These are phyloP conservation scores for Pyrrhia umbra DNA, from an alignment of 2,888 invertebrate genomes.

Conservation along the genomic window DNA sequence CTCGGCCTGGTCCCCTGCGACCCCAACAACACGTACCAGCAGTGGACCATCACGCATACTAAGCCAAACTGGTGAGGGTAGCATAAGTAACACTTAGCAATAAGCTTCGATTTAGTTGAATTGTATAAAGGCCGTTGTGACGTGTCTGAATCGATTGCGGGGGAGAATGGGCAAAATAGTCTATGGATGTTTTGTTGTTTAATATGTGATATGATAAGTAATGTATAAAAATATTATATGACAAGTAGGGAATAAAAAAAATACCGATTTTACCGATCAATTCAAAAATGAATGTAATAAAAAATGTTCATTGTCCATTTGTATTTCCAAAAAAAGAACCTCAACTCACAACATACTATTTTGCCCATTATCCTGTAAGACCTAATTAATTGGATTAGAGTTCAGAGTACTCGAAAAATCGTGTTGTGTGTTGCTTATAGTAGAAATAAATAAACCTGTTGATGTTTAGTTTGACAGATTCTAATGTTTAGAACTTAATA, in stretches of 20 bases:
- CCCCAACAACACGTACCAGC: constrained; percentile 95
- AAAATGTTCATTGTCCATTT: too few species aligned
- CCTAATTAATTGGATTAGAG: background rate
- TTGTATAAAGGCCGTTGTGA: constrained; percentile 17
- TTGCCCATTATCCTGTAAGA: background rate
- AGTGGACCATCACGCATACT: constrained; percentile 93
- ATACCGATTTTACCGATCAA: too few species aligned
- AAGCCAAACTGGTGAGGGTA: constrained; percentile 80
- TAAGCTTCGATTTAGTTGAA: constrained; percentile 35
- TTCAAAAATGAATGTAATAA: too few species aligned
- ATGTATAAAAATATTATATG: background rate
- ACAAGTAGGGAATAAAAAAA: too few species aligned
- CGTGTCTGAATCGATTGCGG: constrained; percentile 37
- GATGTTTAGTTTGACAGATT: background rate
- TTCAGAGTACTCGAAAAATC: background rate
- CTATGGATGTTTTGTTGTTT: background rate
- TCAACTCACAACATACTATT: too few species aligned
- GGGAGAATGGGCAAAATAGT: background rate
- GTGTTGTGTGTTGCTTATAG: background rate
- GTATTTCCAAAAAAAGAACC: too few species aligned
- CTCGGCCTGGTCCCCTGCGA: constrained; percentile 96
- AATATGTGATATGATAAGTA: background rate
- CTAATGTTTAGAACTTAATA: background rate
- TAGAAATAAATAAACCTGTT: background rate
- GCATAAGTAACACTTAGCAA: constrained; percentile 10